Evolutionary conservation across 2,797 vertebrate genomes (phyloP).

Genomic region (Diglossa cyanea): DNA sequence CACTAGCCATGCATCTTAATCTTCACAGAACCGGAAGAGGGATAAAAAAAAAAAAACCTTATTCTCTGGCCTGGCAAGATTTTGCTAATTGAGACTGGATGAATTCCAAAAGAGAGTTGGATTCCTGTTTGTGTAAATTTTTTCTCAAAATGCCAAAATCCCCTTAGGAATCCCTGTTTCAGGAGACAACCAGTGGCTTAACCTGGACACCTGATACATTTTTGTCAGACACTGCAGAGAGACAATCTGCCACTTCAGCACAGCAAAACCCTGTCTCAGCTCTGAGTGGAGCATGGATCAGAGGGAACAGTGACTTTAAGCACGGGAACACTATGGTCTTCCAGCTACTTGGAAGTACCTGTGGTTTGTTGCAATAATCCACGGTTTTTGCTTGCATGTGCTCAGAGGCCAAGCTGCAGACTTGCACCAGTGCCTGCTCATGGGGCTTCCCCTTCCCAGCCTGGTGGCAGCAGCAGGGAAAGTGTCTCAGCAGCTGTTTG

Average conservation of each 20-base stretch:
- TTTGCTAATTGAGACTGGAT: background rate
- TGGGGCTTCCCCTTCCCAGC: background rate
- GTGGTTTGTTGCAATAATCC: background rate
- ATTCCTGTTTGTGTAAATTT: background rate
- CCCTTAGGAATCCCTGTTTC: background rate
- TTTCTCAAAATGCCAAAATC: background rate
- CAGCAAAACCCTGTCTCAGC: background rate
- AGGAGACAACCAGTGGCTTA: background rate
- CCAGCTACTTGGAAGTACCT: background rate
- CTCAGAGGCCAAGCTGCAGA: background rate
- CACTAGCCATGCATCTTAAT: background rate
- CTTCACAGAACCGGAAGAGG: background rate
- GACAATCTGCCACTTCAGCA: background rate
- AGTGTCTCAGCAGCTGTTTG: background rate
- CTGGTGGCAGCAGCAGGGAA: background rate
- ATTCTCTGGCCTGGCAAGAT: background rate
- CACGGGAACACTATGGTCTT: background rate
- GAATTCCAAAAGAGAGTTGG: background rate
- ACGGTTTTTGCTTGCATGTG: background rate
- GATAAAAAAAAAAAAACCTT: background rate
- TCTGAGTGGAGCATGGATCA: background rate
- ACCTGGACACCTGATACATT: background rate
- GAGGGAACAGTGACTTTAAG: background rate
- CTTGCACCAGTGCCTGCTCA: background rate
- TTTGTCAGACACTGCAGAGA: background rate